A percentile compares a stretch with the other conserved stretches of the same genome.
Evolutionary conservation across 2,888 invertebrate species (phyloP).

Genomic region (Ganaspis brasiliensis): DNA sequence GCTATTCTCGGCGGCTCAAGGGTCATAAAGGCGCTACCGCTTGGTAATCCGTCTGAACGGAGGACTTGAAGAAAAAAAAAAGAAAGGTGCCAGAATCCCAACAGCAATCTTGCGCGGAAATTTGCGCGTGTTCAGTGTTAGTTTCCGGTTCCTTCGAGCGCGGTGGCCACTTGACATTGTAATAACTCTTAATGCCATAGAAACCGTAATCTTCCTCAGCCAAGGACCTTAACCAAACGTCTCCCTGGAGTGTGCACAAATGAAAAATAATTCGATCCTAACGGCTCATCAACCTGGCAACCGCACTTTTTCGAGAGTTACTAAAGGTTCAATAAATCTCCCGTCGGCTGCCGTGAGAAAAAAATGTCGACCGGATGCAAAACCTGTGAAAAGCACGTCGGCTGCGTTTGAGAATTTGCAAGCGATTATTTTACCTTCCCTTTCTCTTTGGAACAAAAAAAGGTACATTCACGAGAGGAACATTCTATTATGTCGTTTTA

Average conservation of each 20-base stretch:
- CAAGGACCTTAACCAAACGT: conserved; percentile 9
- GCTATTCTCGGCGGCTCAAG: conserved; percentile 14
- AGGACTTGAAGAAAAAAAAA: background rate
- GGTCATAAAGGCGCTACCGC: conserved; percentile 23
- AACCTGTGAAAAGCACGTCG: conserved; percentile 41
- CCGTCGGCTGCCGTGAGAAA: conserved; percentile 31
- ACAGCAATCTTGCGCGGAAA: conserved; percentile 32
- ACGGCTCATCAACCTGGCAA: conserved; percentile 62
- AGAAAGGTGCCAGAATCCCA: conserved; percentile 2
- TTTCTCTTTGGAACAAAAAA: conserved; percentile 26
- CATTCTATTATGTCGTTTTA: conserved; percentile 25
- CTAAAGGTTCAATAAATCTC: conserved; percentile 35
- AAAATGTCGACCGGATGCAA: conserved; percentile 41
- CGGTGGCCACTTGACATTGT: conserved; percentile 26
- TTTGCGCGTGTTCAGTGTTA: conserved; percentile 21
- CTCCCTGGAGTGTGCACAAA: conserved; percentile 53
- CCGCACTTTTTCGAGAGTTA: conserved; percentile 34
- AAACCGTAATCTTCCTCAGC: conserved; percentile 16
- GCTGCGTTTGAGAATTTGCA: conserved; percentile 40
- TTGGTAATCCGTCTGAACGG: conserved; percentile 24
- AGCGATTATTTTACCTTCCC: conserved; percentile 39
- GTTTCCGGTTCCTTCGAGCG: conserved; percentile 27
- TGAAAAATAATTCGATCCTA: conserved; percentile 67
- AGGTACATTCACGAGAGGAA: conserved; percentile 12
- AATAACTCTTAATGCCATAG: conserved; percentile 37